Evolutionary conservation across 1,140 invertebrate genomes (phyloP), one percentile per base, ranked within the genome.

Genomic region (Zaprionus inermis): DNA sequence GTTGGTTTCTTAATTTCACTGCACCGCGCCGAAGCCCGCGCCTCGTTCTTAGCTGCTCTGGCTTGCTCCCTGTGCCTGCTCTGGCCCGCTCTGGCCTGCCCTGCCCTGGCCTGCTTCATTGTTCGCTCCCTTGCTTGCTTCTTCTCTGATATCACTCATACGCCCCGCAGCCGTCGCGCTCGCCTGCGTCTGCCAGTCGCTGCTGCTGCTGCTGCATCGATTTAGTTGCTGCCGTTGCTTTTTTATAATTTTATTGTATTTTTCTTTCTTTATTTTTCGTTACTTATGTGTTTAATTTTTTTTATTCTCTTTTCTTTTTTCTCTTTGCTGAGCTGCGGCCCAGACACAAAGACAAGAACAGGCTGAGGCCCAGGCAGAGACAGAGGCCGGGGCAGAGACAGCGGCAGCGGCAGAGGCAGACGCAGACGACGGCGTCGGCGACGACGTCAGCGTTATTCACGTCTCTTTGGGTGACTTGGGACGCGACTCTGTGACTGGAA

Each of bases 1-100:
- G 84, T 89, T 89, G 84, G 84, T 89, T 89, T 89, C 84, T 89
- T 89, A 89, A 89, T 89, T 84, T 89, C 75, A 55, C 75, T 80
- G 84, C 68, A 73, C 71, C 61, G 71, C 71, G 68, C 71, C 71
- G 65, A 69, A 60, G 57, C 70, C 58, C 61, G 55, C 20, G 67
- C 69, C 52, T 18, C 46, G 12, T 18, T 49, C 51, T 34, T 9
- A n/a, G n/a, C n/a, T 16, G 24, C 66, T 64, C 57, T 60, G 36
- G 30, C 30, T 72, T 32, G 57, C 32, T 16, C 16, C 14, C 30
- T 63, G n/a, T n/a, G n/a, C n/a, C n/a, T n/a, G n/a, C 66, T 67
- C 56, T 60, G 36, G n/a, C n/a, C 28, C 30, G 84, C 81, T 84
- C 81, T 36, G 34, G 3, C 4, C 11, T 59, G 59, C 70, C 66